Evolutionary conservation across 2,113 vertebrate genomes (phyloP).

Genomic region (Rhizomys pruinosus): DNA sequence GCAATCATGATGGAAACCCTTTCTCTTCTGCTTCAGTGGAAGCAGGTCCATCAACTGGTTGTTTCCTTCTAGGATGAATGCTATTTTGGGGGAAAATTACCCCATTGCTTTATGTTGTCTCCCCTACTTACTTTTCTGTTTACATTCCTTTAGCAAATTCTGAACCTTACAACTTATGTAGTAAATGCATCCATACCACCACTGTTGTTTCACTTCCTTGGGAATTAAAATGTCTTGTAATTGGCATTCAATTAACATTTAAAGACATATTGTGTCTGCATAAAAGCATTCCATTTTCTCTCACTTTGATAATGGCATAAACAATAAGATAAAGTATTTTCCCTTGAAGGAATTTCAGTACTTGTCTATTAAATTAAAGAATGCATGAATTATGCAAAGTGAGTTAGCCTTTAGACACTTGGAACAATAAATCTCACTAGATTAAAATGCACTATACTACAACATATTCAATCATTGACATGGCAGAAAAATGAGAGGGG

Average conservation of each 20-base stretch:
- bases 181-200: no score
- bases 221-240: background rate
- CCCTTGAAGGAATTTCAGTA: background rate
- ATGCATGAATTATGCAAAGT: background rate
- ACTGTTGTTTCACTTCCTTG: background rate
- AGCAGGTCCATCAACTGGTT: no score
- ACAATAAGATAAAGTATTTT: background rate
- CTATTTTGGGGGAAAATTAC: background rate
- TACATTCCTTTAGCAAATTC: background rate
- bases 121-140: background rate
- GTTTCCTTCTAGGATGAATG: background rate
- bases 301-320: background rate
- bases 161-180: no score
- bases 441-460: background rate
- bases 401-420: background rate
- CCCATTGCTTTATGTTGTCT: background rate
- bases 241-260: background rate
- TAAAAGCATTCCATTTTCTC: background rate
- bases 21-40: background rate
- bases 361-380: background rate
- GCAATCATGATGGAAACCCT: background rate
- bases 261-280: background rate
- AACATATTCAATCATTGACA: background rate
- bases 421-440: no score
- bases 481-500: background rate